Percentiles rank a stretch among this genome's conserved stretches.
Evolutionary conservation across 2,113 vertebrate species (phyloP).

Genomic region (Oryzias curvinotus): DNA sequence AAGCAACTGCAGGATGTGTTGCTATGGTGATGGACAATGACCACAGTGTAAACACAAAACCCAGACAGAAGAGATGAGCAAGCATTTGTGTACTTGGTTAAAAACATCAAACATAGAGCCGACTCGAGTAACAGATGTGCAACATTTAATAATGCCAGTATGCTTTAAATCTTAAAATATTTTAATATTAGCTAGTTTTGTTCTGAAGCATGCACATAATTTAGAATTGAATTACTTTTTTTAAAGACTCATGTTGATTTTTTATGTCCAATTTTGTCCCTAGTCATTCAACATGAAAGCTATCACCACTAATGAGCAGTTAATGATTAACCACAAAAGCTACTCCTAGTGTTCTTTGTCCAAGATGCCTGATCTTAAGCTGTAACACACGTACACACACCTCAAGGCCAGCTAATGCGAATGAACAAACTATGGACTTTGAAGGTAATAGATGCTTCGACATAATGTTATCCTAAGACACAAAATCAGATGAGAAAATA

Average conservation of each 20-base stretch:
- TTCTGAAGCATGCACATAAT: no score
- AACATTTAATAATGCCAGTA: no score
- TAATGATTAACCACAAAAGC: conserved; percentile 62
- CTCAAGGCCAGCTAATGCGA: not conserved
- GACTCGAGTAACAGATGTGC: no score
- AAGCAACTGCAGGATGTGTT: conserved; percentile 58
- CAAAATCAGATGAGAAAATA: not conserved
- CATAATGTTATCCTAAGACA: conserved; percentile 29
- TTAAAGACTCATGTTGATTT: not conserved
- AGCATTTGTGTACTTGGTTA: conserved; percentile 35
- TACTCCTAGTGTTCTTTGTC: conserved; percentile 39
- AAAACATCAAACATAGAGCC: conserved; percentile 32
- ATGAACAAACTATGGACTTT: no score
- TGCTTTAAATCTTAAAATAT: no score
- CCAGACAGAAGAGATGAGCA: conserved; percentile 38
- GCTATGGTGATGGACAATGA: conserved; percentile 66
- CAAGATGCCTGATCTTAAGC: conserved; percentile 49
- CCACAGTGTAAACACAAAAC: conserved; percentile 60
- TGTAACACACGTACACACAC: conserved; percentile 7
- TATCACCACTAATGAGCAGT: conserved; percentile 31
- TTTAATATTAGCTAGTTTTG: no score
- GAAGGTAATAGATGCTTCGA: not conserved
- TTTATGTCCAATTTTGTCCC: not conserved
- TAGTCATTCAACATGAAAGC: conserved; percentile 5
- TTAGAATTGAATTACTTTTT: not conserved